phyloP scores from a whole-genome alignment of 2,797 vertebrate genomes.

The Antennarius maculatus region DNA sequence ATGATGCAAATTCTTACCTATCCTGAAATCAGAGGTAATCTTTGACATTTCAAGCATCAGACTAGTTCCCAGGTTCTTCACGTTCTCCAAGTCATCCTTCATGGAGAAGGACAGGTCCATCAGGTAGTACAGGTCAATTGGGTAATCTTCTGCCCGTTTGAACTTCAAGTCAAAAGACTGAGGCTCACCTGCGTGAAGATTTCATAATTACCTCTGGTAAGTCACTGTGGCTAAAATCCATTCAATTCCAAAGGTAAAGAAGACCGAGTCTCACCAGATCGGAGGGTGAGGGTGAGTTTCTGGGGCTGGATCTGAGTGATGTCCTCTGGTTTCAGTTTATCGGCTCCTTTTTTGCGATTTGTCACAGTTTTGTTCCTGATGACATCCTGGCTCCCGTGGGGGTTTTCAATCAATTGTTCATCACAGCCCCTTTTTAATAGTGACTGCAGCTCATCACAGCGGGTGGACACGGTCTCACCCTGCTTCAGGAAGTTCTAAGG shows the following conservation, averaged over 20 bases:
- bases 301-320: slow-evolving; percentile 98
- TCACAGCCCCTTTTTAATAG: slow-evolving; percentile 88
- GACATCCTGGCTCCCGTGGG: slow-evolving; percentile 78
- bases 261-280: slow-evolving; percentile 84
- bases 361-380: slow-evolving; percentile 86
- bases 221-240: not conserved
- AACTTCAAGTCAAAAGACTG: slow-evolving; percentile 91
- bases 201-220: not conserved
- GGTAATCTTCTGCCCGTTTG: slow-evolving; percentile 97
- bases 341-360: slow-evolving; percentile 83
- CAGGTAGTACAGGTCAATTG: slow-evolving; percentile 97
- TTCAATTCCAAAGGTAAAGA: not conserved
- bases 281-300: slow-evolving; percentile 86
- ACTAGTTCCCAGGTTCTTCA: slow-evolving; percentile 94
- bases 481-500: slow-evolving; percentile 91
- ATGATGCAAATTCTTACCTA: slow-evolving; percentile 81
- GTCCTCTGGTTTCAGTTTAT: slow-evolving; percentile 86
- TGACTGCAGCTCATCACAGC: slow-evolving; percentile 92
- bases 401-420: slow-evolving; percentile 86
- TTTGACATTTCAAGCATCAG: slow-evolving; percentile 92
- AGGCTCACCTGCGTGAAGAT: slow-evolving; percentile 85
- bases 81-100: slow-evolving; percentile 98
- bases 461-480: slow-evolving; percentile 93
- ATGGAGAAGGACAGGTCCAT: slow-evolving; percentile 99
- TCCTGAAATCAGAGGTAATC: slow-evolving; percentile 95